Conservation (phyloP, 2,113 vertebrate genomes). For the Sebastes fasciatus region DNA sequence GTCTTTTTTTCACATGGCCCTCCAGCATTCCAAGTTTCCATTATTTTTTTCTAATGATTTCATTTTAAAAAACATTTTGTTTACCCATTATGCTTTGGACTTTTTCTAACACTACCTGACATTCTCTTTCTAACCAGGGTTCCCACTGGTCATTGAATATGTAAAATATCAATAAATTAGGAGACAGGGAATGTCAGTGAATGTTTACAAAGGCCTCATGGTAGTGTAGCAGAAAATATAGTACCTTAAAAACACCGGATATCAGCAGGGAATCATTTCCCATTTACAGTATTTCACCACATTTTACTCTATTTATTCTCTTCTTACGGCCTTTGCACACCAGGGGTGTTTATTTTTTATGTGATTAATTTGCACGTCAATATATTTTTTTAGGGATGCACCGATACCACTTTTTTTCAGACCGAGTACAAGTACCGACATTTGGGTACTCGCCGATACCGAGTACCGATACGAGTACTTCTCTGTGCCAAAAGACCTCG, state of each 20-base stretch:
- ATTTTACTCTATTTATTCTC: not conserved
- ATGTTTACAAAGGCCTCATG: not conserved
- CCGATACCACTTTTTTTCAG: too few relatives aligned
- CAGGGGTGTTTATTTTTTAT: not conserved
- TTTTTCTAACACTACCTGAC: conserved; percentile 76
- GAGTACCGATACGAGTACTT: too few relatives aligned
- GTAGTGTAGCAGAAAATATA: not conserved
- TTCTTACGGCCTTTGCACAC: not conserved
- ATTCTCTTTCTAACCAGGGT: conserved; percentile 80
- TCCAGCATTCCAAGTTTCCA: conserved; percentile 67
- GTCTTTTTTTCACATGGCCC: conserved; percentile 65
- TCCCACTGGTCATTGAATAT: conserved; percentile 62
- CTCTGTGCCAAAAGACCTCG: too few relatives aligned
- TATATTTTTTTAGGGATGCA: not conserved
- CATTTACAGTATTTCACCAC: too few relatives aligned
- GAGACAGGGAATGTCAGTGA: conserved; percentile 23
- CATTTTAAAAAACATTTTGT: not conserved
- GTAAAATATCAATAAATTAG: conserved; percentile 5
- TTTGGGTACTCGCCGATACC: too few relatives aligned
- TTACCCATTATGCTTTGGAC: conserved; percentile 67
- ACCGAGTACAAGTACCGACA: too few relatives aligned
- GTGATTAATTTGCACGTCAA: not conserved
- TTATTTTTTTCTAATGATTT: conserved; percentile 42
- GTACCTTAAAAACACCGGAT: not conserved
- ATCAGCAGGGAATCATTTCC: not conserved